phyloP scores from a whole-genome alignment of 2,797 vertebrate species.

The Muraenolepis orangiensis region DNA sequence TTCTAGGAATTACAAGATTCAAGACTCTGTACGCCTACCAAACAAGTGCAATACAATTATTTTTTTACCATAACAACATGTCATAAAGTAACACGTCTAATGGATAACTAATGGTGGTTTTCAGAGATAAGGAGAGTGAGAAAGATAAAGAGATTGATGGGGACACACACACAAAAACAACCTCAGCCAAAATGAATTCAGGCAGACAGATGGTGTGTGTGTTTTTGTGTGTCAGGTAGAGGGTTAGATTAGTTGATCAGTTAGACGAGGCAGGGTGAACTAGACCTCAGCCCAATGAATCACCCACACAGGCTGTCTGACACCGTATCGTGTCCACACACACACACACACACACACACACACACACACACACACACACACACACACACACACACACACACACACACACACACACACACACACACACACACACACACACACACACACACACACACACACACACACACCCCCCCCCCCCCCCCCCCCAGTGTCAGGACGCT shows the following conservation, averaged over 20 bases:
- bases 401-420: slow-evolving; percentile 27
- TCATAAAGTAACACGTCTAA: background rate
- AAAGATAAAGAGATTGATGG: background rate
- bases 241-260: slow-evolving; percentile 43
- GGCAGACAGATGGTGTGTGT: slow-evolving; percentile 8
- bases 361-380: slow-evolving; percentile 11
- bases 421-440: slow-evolving; percentile 38
- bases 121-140: background rate
- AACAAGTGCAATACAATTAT: too few species aligned
- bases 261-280: slow-evolving; percentile 54
- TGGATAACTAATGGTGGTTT: slow-evolving; percentile 12
- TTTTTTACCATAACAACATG: background rate
- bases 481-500: slow-evolving; percentile 67
- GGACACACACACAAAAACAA: too few species aligned
- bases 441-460: slow-evolving; percentile 25
- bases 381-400: slow-evolving; percentile 33
- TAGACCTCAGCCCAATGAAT: slow-evolving; percentile 70
- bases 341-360: slow-evolving; percentile 23
- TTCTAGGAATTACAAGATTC: background rate
- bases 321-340: slow-evolving; percentile 34
- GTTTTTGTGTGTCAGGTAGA: too few species aligned
- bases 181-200: background rate
- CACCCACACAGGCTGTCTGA: slow-evolving; percentile 59
- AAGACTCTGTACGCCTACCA: background rate
- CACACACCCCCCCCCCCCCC: slow-evolving; percentile 34